Conservation (phyloP, 2,113 vertebrate species). For the Hippocampus comes region DNA sequence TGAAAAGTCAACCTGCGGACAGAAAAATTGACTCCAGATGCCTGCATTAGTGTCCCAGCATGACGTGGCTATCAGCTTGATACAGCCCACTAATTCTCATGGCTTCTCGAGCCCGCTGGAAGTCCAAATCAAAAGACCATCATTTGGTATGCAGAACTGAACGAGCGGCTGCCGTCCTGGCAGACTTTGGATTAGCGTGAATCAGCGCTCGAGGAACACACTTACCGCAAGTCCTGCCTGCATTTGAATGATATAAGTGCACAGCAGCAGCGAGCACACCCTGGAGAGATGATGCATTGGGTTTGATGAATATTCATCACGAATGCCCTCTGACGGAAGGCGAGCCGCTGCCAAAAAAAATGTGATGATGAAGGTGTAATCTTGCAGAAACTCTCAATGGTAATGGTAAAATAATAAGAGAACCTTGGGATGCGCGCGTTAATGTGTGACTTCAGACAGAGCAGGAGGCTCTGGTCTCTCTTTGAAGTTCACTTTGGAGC, state of each 20-base stretch:
- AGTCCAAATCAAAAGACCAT: conserved; percentile 32
- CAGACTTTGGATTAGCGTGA: conserved; percentile 42
- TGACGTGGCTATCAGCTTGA: conserved; percentile 22
- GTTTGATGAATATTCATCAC: conserved; percentile 53
- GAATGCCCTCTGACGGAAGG: conserved; percentile 17
- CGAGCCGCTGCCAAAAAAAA: conserved; percentile 12
- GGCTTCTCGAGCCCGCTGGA: conserved; percentile 13
- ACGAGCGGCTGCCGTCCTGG: conserved; percentile 23
- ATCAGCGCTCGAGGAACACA: conserved; percentile 45
- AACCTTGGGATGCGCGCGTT: not conserved
- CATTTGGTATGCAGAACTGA: conserved; percentile 38
- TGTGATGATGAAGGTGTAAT: conserved; percentile 24
- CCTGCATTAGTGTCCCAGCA: conserved; percentile 9
- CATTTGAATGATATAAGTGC: conserved; percentile 45
- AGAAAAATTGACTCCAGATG: not conserved
- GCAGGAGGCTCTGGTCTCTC: not conserved
- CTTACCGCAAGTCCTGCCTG: conserved; percentile 46
- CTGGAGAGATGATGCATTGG: conserved; percentile 41
- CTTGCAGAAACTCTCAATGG: conserved; percentile 20
- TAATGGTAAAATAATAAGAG: conserved; percentile 19
- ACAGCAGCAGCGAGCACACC: conserved; percentile 19
- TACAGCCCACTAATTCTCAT: conserved; percentile 17
- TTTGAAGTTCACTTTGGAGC: not conserved
- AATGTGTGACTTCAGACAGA: conserved; percentile 5
- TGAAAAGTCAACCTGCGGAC: not conserved